Evolutionary conservation across 2,888 invertebrate genomes (phyloP).

Genomic region (Eupithecia abbreviata): DNA sequence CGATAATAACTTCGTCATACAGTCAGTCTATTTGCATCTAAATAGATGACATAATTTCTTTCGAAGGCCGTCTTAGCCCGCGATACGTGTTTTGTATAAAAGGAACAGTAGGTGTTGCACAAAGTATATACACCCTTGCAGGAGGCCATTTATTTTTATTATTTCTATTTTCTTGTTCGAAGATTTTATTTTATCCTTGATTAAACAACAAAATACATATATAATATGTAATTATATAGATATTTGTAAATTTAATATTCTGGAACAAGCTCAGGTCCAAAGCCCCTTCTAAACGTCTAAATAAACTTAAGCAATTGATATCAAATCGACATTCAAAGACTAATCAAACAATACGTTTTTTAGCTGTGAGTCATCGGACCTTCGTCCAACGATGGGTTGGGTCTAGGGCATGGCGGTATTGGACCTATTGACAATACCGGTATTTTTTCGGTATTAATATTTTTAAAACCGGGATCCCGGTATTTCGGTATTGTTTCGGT

Average conservation of each 20-base stretch:
- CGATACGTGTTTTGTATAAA: constrained; percentile 2
- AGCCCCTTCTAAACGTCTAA: not conserved
- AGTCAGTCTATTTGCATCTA: constrained; percentile 17
- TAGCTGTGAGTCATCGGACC: constrained; percentile 39
- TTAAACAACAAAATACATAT: too few relatives aligned
- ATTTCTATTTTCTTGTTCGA: too few relatives aligned
- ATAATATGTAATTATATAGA: too few relatives aligned
- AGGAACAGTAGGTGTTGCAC: constrained; percentile 22
- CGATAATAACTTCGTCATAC: constrained; percentile 12
- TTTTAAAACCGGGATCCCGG: too few relatives aligned
- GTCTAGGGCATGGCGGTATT: too few relatives aligned
- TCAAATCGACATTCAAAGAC: constrained; percentile 19
- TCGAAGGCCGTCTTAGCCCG: constrained; percentile 9
- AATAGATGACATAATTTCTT: constrained; percentile 23
- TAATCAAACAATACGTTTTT: constrained; percentile 24
- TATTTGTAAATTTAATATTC: too few relatives aligned
- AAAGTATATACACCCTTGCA: constrained; percentile 23
- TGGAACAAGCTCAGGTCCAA: not conserved
- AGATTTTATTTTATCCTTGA: too few relatives aligned
- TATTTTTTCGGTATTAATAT: too few relatives aligned
- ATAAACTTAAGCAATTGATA: not conserved
- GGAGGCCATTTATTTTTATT: constrained; percentile 3
- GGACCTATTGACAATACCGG: too few relatives aligned
- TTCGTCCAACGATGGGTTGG: constrained; percentile 33
- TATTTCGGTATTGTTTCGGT: too few relatives aligned